Evolutionary conservation across 2,113 vertebrate species (phyloP).

Genomic region (Aphyosemion australe): DNA sequence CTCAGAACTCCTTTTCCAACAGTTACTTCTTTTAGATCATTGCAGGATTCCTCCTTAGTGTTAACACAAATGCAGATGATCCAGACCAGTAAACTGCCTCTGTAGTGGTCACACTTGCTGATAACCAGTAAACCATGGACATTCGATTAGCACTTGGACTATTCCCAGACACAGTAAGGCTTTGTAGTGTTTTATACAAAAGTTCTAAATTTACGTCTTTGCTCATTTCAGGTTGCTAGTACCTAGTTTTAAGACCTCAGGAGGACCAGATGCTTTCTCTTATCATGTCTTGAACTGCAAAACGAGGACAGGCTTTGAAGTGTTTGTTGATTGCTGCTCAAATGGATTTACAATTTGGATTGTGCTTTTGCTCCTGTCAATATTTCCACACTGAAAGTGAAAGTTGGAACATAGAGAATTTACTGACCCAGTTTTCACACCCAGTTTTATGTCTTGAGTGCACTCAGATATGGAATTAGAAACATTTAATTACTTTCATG

Average conservation of each 20-base stretch:
- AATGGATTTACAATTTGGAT: slow-evolving; percentile 48
- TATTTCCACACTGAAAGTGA: slow-evolving; percentile 34
- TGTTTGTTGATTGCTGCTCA: slow-evolving; percentile 31
- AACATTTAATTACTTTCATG: slow-evolving; percentile 69
- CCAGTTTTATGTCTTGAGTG: slow-evolving; percentile 67
- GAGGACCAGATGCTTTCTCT: neutral
- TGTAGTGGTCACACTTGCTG: too few species aligned
- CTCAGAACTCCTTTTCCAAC: too few species aligned
- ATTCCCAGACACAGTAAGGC: too few species aligned
- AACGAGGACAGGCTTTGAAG: neutral
- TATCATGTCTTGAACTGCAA: neutral
- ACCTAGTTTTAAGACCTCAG: neutral
- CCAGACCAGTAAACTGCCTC: too few species aligned
- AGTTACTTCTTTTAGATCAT: too few species aligned
- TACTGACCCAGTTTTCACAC: slow-evolving; percentile 44
- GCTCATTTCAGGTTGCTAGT: too few species aligned
- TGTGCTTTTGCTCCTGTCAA: slow-evolving; percentile 56
- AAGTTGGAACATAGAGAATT: slow-evolving; percentile 43
- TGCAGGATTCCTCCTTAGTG: too few species aligned
- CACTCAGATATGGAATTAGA: slow-evolving; percentile 59
- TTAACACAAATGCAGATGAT: too few species aligned
- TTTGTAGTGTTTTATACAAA: too few species aligned
- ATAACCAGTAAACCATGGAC: too few species aligned
- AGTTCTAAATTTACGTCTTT: too few species aligned
- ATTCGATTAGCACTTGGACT: too few species aligned